phyloP scores from a whole-genome alignment of 2,113 vertebrate species.

The Cochlearius cochlearius region DNA sequence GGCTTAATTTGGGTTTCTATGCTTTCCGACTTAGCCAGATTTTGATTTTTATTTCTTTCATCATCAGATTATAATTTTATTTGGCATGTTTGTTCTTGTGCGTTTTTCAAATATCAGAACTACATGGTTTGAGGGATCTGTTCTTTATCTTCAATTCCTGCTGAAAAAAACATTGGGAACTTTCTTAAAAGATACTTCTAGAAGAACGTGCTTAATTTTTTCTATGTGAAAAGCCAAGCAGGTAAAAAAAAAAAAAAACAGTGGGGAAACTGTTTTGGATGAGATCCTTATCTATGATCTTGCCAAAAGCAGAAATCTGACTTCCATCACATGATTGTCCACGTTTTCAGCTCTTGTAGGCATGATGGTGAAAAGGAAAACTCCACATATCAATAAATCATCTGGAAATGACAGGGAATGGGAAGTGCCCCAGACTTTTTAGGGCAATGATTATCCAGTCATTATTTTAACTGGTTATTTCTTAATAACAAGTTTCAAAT shows the following conservation, averaged over 20 bases:
- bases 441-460: neutral
- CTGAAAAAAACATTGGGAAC: neutral
- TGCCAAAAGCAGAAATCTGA: neutral
- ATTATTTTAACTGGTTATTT: neutral
- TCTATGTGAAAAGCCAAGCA: neutral
- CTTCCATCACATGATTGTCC: neutral
- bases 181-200: neutral
- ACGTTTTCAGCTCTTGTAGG: neutral
- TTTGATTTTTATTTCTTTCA: neutral
- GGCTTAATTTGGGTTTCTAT: neutral
- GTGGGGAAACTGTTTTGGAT: neutral
- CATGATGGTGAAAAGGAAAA: neutral
- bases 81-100: neutral
- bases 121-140: neutral
- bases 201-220: neutral
- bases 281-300: neutral
- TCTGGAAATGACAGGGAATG: neutral
- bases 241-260: neutral
- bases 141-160: neutral
- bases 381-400: neutral
- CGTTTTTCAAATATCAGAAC: neutral
- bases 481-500: neutral
- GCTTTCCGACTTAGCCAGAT: neutral
- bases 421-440: neutral
- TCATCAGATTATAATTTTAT: neutral